A percentile compares a stretch with the other conserved stretches of the same genome.
Evolutionary conservation across 2,797 vertebrate species (phyloP).

Genomic region (Melanotaenia boesemani): DNA sequence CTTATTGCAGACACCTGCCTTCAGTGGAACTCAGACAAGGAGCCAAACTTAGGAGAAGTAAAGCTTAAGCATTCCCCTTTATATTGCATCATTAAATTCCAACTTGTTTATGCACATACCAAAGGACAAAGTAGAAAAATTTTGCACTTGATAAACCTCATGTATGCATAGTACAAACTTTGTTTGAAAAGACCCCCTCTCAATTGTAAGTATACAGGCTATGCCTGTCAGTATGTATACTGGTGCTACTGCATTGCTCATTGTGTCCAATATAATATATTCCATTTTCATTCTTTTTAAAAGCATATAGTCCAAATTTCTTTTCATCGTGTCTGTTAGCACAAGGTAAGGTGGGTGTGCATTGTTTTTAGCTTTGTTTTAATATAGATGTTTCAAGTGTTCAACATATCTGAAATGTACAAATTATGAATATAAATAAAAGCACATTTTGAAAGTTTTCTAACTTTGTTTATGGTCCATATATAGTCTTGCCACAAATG

Average conservation of each 20-base stretch:
- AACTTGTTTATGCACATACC: constrained; percentile 72
- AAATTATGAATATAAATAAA: constrained; percentile 91
- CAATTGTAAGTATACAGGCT: constrained; percentile 66
- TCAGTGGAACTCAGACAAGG: constrained; percentile 64
- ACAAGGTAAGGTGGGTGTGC: constrained; percentile 76
- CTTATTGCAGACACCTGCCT: constrained; percentile 69
- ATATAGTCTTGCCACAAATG: not conserved
- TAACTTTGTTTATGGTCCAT: constrained; percentile 78
- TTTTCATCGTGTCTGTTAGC: constrained; percentile 78
- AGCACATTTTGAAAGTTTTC: constrained; percentile 92
- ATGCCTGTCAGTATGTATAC: constrained; percentile 77
- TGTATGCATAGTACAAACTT: constrained; percentile 55
- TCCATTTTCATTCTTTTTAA: constrained; percentile 55
- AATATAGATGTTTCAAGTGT: constrained; percentile 87
- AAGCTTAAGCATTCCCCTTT: constrained; percentile 60
- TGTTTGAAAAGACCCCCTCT: constrained; percentile 27
- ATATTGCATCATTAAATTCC: constrained; percentile 64
- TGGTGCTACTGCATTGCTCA: constrained; percentile 87
- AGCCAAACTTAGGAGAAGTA: constrained; percentile 59
- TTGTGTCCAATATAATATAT: constrained; percentile 51
- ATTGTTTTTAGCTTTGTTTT: constrained; percentile 84
- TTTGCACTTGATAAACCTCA: constrained; percentile 75
- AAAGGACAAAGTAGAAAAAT: constrained; percentile 75
- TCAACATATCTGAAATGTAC: constrained; percentile 91
- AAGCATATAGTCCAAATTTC: constrained; percentile 60